A percentile compares a stretch with the other conserved stretches of the same genome.
Conservation (phyloP, 2,888 invertebrate genomes). For the Clanis bilineata region DNA sequence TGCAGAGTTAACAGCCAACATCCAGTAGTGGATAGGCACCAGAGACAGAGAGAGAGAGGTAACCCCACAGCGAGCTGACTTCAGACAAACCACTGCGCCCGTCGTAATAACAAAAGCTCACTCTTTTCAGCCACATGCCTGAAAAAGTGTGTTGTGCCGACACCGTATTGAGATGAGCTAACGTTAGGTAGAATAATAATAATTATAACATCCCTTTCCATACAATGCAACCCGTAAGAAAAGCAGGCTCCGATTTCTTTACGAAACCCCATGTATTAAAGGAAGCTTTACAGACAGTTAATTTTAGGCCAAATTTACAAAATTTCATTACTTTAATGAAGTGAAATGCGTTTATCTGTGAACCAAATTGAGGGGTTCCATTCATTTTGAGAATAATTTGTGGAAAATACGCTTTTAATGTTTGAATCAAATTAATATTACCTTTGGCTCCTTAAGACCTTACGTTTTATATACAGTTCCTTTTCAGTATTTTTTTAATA, state of each 20-base stretch:
- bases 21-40: too few relatives aligned
- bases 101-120: too few relatives aligned
- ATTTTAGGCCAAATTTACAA: slow-evolving; percentile 63
- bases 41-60: too few relatives aligned
- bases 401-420: slow-evolving; percentile 38
- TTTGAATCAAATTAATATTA: slow-evolving; percentile 35
- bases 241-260: slow-evolving; percentile 55
- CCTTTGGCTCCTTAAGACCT: slow-evolving; percentile 1
- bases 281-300: slow-evolving; percentile 60
- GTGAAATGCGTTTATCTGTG: slow-evolving; percentile 59
- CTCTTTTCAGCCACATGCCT: too few relatives aligned
- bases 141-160: too few relatives aligned
- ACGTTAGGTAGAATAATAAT: background rate
- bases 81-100: too few relatives aligned
- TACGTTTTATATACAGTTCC: background rate
- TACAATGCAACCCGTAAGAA: slow-evolving; percentile 27
- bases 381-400: slow-evolving; percentile 33
- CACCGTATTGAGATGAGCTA: too few relatives aligned
- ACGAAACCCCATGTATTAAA: slow-evolving; percentile 57
- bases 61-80: too few relatives aligned
- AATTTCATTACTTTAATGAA: slow-evolving; percentile 75
- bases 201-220: slow-evolving; percentile 33
- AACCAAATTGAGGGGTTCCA: slow-evolving; percentile 38
- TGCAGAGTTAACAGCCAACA: too few relatives aligned
- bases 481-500: background rate